Evolutionary conservation across 2,888 invertebrate species (phyloP).

Genomic region (Xestia rhomboidea): DNA sequence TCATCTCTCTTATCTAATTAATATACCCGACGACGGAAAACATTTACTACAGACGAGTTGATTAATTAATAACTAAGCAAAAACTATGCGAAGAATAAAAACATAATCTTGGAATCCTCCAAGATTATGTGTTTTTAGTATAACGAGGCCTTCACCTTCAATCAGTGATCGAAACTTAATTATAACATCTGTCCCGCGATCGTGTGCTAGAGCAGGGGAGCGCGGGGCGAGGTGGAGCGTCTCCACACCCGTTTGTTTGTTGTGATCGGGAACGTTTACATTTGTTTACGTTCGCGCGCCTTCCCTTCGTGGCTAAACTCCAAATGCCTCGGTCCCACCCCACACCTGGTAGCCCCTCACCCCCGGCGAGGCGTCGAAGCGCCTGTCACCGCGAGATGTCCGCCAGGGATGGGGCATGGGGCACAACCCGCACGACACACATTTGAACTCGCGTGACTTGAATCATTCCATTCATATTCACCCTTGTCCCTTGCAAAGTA

Average conservation of each 20-base stretch:
- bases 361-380: constrained; percentile 49
- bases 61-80: constrained; percentile 53
- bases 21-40: constrained; percentile 46
- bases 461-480: constrained; percentile 57
- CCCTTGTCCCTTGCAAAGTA: constrained; percentile 46
- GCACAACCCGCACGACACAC: constrained; percentile 58
- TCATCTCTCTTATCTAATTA: constrained; percentile 53
- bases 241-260: constrained; percentile 68
- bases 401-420: constrained; percentile 64
- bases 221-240: constrained; percentile 31
- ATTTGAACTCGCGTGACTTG: constrained; percentile 65
- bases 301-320: constrained; percentile 71
- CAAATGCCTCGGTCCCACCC: constrained; percentile 65
- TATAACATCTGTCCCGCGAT: constrained; percentile 40
- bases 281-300: constrained; percentile 72
- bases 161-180: constrained; percentile 41
- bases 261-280: constrained; percentile 72
- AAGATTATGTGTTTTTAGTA: constrained; percentile 7
- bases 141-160: constrained; percentile 33
- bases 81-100: constrained; percentile 43
- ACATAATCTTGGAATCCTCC: constrained; percentile 22
- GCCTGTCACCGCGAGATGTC: constrained; percentile 68
- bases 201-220: constrained; percentile 15
- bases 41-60: constrained; percentile 39
- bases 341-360: constrained; percentile 32